Evolutionary conservation across 2,113 vertebrate genomes (phyloP), one percentile per base, ranked within the genome.

Genomic region (Bos javanicus): DNA sequence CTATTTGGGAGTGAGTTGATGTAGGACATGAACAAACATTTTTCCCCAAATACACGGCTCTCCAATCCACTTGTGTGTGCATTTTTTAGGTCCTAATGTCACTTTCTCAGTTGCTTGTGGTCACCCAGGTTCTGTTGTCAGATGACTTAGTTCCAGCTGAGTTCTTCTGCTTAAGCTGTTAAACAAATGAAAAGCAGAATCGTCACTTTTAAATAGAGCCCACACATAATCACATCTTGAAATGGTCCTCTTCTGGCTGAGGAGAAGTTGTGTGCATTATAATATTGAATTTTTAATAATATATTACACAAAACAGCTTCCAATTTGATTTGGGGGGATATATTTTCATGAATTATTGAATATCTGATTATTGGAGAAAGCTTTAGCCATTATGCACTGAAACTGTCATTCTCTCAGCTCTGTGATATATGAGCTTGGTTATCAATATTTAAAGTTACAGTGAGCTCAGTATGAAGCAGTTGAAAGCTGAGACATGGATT

Each of bases 231-330:
- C 98, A 96, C 97, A 98, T 98, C 98, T 98, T 96, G 98, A 98
- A 99, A 98, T 39, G 97, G 96, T 96, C 97, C 98, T 98, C 94
- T 50, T 98, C 97, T 97, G 98, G 98, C 92, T 98, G 97, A 98
- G 98, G 95, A 97, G 98, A 96, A 98, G 97, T 98, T 98, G 98
- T 99, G 97, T 99, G 99, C 98, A 98, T 99, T 99, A 99, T 98
- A 98, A 99, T 99, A 99, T 99, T 99, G 98, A 99, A 99, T 99
- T 99, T 99, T 99, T 99, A 99, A 99, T 99, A 99, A 99, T 99
- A 99, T 98, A 99, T 99, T 98, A 98, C 98, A 98, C 95, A 98
- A 99, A 99, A 99, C 98, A 99, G 98, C 98, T 99, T 99, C 98
- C 98, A 99, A 98, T 99, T 99, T 99, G 98, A 99, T 99, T 98